Conservation (phyloP, 2,888 invertebrate species). For the Phengaris arion region DNA sequence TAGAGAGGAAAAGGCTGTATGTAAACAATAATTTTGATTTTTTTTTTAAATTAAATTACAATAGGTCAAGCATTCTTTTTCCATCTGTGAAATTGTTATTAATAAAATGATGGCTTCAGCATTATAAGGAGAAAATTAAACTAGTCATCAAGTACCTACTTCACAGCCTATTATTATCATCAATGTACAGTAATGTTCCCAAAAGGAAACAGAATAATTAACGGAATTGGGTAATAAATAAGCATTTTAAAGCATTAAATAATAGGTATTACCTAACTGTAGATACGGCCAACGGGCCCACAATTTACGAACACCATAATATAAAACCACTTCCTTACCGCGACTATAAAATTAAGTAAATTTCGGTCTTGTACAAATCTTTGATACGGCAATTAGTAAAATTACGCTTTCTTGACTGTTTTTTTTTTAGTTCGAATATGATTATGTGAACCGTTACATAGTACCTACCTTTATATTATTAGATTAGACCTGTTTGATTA, state of each 20-base stretch:
- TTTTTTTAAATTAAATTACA: no score
- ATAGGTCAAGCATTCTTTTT: no score
- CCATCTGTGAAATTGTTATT: no score
- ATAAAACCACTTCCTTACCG: slow-evolving; percentile 19
- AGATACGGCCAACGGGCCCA: slow-evolving; percentile 2
- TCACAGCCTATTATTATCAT: not conserved
- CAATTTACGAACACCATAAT: slow-evolving; percentile 11
- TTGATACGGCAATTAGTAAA: not conserved
- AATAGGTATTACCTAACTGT: not conserved
- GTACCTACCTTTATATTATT: not conserved
- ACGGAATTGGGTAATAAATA: slow-evolving; percentile 5
- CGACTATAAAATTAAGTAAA: slow-evolving; percentile 27
- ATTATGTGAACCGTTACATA: not conserved
- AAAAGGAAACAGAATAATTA: not conserved
- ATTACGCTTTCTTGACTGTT: slow-evolving; percentile 7
- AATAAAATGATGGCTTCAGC: no score
- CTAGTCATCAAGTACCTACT: no score
- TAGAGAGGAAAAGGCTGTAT: no score
- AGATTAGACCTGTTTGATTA: no score
- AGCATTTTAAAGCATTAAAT: slow-evolving; percentile 9
- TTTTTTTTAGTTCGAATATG: not conserved
- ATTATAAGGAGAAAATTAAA: not conserved
- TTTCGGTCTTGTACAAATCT: not conserved
- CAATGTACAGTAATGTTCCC: not conserved
- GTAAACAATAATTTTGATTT: no score